Percentiles rank a stretch among this genome's conserved stretches.
These are phyloP conservation scores for Linyphia triangularis DNA, from an alignment of 2,888 invertebrate species.

Conservation along the genomic window DNA sequence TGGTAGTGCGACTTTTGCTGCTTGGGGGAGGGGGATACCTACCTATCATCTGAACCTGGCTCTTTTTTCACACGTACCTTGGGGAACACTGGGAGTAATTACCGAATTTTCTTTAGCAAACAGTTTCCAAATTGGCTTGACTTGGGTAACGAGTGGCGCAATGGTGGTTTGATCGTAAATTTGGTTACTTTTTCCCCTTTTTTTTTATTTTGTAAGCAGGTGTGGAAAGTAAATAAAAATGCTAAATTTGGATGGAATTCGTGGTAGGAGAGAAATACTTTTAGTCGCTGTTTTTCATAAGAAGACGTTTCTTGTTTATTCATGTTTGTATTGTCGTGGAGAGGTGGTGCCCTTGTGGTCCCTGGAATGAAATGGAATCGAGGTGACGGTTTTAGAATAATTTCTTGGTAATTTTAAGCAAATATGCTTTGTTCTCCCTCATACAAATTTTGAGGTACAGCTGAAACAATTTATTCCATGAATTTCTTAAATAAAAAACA, in stretches of 20 bases:
- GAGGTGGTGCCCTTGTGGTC: neutral
- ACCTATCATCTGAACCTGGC: constrained; percentile 57
- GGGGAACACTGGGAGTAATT: constrained; percentile 60
- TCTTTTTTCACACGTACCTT: constrained; percentile 73
- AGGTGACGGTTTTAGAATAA: no score
- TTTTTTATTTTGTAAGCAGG: constrained; percentile 9
- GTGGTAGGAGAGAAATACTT: neutral
- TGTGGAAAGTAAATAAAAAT: constrained; percentile 1
- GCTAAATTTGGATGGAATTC: neutral
- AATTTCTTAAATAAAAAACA: no score
- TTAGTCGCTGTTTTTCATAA: neutral
- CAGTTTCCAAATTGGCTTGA: constrained; percentile 70
- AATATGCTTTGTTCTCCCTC: neutral
- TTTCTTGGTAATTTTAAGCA: neutral
- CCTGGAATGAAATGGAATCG: neutral
- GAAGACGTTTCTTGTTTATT: neutral
- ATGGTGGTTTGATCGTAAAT: constrained; percentile 47
- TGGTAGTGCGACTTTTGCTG: constrained; percentile 51
- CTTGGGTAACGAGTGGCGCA: constrained; percentile 68
- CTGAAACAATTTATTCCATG: no score
- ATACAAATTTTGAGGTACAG: no score
- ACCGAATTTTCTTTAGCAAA: constrained; percentile 68
- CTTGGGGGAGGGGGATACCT: constrained; percentile 38
- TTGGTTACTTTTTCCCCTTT: constrained; percentile 46
- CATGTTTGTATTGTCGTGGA: neutral